Evolutionary conservation across 2,797 vertebrate species (phyloP).

Genomic region (Nyctibius grandis): DNA sequence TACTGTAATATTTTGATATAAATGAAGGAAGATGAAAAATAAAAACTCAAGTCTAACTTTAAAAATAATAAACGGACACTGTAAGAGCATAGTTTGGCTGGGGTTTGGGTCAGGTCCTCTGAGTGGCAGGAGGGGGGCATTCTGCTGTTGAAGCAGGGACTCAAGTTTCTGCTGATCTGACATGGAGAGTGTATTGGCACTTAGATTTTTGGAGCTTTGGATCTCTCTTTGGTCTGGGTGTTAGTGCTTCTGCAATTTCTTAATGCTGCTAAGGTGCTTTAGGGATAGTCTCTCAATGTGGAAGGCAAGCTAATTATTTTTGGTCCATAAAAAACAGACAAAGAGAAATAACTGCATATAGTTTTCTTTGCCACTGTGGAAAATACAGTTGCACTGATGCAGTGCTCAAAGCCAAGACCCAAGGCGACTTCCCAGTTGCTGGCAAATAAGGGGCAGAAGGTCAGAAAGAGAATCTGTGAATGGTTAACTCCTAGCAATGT

Average conservation of each 20-base stretch:
- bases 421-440: background rate
- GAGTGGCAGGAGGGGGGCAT: background rate
- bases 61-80: background rate
- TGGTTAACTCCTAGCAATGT: background rate
- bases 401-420: background rate
- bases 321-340: background rate
- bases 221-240: background rate
- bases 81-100: background rate
- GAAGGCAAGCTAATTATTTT: background rate
- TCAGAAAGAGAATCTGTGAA: background rate
- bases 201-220: background rate
- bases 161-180: background rate
- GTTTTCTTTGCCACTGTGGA: background rate
- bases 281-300: background rate
- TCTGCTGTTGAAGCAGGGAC: background rate
- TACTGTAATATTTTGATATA: background rate
- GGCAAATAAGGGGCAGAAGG: background rate
- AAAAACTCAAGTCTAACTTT: background rate
- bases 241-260: background rate
- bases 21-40: background rate
- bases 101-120: background rate
- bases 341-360: background rate
- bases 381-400: background rate
- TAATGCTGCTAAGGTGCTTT: background rate
- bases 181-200: background rate